Evolutionary conservation across 2,797 vertebrate genomes (phyloP).

Genomic region (Poliocrania exsul): DNA sequence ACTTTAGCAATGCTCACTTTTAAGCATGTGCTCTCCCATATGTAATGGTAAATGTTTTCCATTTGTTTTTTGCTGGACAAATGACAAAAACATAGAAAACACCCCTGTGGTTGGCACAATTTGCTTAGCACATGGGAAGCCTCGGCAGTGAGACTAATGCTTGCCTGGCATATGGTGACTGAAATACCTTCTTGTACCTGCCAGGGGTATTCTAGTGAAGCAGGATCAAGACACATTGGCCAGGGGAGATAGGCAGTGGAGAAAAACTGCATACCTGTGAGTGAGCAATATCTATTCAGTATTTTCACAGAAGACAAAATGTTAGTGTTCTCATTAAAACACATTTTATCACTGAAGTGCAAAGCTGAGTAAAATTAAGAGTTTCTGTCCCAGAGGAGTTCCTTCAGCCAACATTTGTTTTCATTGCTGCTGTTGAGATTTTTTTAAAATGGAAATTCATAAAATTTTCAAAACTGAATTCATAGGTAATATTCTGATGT

Average conservation of each 20-base stretch:
- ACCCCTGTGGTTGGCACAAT: not conserved
- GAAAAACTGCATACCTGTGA: not conserved
- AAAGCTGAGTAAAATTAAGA: not conserved
- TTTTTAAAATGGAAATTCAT: not conserved
- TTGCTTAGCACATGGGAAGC: not conserved
- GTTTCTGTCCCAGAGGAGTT: not conserved
- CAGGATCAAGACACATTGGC: not conserved
- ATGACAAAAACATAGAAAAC: not conserved
- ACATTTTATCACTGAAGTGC: not conserved
- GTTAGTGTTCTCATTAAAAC: not conserved
- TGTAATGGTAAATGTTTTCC: not conserved
- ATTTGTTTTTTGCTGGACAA: not conserved
- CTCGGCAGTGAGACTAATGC: not conserved
- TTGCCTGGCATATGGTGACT: not conserved
- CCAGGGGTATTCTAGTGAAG: not conserved
- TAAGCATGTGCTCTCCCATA: not conserved
- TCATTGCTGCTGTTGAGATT: not conserved
- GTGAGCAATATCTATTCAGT: not conserved
- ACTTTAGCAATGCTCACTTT: not conserved
- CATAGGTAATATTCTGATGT: not conserved
- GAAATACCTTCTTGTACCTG: not conserved
- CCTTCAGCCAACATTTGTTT: not conserved
- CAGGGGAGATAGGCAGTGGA: not conserved
- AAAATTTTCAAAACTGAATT: not conserved
- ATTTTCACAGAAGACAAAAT: not conserved